phyloP scores from a whole-genome alignment of 64 coral and sea anemone genomes.

The Cladopsammia gracilis region DNA sequence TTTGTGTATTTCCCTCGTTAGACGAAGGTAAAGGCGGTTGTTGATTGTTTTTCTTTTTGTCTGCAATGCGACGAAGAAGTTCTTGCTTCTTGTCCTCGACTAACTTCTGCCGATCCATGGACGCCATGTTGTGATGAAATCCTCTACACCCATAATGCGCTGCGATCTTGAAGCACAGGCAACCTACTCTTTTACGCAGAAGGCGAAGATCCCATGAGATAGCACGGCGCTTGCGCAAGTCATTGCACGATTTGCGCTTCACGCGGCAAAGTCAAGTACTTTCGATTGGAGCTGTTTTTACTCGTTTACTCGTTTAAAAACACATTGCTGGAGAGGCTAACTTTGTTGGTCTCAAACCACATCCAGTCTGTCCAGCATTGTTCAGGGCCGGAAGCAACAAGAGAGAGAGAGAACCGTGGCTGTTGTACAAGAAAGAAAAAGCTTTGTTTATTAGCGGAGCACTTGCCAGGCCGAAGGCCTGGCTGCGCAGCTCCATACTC shows the following conservation, averaged over 20 bases:
- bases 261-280: too few relatives aligned
- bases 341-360: too few relatives aligned
- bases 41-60: constrained; percentile 55
- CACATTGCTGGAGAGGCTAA: too few relatives aligned
- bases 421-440: background rate
- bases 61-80: constrained; percentile 67
- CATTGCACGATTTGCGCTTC: too few relatives aligned
- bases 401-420: background rate
- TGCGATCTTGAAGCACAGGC: background rate
- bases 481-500: too few relatives aligned
- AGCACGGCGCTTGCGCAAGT: too few relatives aligned
- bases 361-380: too few relatives aligned
- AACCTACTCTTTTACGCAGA: background rate
- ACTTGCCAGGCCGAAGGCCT: too few relatives aligned
- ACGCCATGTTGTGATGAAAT: constrained; percentile 53
- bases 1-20: background rate
- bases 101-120: constrained; percentile 31
- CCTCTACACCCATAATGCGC: background rate
- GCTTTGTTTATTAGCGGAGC: too few relatives aligned
- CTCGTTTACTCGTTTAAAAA: too few relatives aligned
- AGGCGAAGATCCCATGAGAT: too few relatives aligned
- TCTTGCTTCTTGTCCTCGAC: constrained; percentile 69
- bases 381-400: background rate
- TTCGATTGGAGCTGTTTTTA: too few relatives aligned
- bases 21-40: background rate